phyloP scores from a whole-genome alignment of 2,113 vertebrate genomes.

The Apteryx mantelli region DNA sequence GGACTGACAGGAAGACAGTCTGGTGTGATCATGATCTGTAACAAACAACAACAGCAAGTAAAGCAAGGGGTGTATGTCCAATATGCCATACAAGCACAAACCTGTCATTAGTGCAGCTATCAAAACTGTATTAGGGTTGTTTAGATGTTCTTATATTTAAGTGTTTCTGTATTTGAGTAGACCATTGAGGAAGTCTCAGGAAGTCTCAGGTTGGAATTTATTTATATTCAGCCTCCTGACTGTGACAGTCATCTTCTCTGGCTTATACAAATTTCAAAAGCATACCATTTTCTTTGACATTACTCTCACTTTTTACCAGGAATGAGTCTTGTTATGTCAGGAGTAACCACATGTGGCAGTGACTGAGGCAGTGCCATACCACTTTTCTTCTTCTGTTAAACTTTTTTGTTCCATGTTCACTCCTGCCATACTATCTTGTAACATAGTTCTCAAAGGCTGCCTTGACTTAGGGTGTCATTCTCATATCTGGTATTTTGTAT shows the following conservation, averaged over 20 bases:
- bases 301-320: background rate
- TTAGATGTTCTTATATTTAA: background rate
- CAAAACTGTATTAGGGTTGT: background rate
- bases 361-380: background rate
- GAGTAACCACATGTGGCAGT: background rate
- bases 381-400: background rate
- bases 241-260: background rate
- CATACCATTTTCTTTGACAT: fast-evolving
- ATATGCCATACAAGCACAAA: background rate
- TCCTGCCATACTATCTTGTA: background rate
- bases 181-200: fast-evolving
- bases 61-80: background rate
- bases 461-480: background rate
- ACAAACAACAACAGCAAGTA: fast-evolving
- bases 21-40: background rate
- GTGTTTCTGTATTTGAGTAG: background rate
- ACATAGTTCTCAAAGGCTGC: background rate
- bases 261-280: background rate
- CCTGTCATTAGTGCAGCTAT: background rate
- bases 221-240: background rate
- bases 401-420: background rate
- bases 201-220: background rate
- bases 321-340: background rate
- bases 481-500: background rate
- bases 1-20: background rate